Evolutionary conservation across 2,797 vertebrate genomes (phyloP).

Genomic region (Cottoperca gobio): DNA sequence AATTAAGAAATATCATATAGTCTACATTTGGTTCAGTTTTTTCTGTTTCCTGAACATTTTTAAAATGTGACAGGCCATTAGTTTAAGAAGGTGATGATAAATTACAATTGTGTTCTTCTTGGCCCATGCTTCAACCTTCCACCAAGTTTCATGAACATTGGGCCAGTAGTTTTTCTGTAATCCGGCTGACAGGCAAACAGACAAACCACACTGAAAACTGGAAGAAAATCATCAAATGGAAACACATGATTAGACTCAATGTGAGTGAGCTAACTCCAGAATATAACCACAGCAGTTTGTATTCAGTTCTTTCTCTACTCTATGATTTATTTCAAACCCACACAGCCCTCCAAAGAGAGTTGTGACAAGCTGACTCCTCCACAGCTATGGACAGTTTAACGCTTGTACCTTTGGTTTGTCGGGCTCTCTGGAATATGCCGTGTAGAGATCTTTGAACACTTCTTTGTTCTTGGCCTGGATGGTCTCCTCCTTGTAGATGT

Average conservation of each 20-base stretch:
- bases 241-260: background rate
- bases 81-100: too few relatives aligned
- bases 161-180: too few relatives aligned
- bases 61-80: too few relatives aligned
- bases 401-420: slow-evolving; percentile 95
- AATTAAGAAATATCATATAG: too few relatives aligned
- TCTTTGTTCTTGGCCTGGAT: slow-evolving; percentile 93
- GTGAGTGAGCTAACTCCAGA: background rate
- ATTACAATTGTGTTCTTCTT: too few relatives aligned
- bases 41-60: too few relatives aligned
- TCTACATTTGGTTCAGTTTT: too few relatives aligned
- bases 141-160: too few relatives aligned
- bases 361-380: slow-evolving; percentile 35
- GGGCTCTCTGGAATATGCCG: slow-evolving; percentile 97
- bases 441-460: slow-evolving; percentile 95
- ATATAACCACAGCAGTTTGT: slow-evolving; percentile 2
- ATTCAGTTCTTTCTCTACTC: slow-evolving; percentile 11
- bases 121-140: too few relatives aligned
- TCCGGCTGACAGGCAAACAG: too few relatives aligned
- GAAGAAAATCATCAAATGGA: background rate
- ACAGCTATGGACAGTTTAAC: background rate
- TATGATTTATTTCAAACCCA: slow-evolving; percentile 31
- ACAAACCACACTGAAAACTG: too few relatives aligned
- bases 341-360: slow-evolving; percentile 26
- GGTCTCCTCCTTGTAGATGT: slow-evolving; percentile 97